phyloP scores from a whole-genome alignment of 2,797 vertebrate genomes.

The Babyrousa celebensis region DNA sequence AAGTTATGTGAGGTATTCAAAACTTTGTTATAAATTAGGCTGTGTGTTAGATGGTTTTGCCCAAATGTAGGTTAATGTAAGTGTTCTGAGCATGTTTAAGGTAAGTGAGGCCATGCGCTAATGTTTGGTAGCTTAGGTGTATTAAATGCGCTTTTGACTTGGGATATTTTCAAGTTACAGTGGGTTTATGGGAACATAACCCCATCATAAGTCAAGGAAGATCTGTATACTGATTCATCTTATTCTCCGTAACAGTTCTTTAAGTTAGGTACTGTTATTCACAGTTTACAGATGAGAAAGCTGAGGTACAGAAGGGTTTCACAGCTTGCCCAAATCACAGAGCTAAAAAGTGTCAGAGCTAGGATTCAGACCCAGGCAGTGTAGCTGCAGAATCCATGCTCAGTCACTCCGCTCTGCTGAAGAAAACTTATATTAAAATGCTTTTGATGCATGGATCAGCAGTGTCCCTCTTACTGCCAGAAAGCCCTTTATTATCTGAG shows the following conservation, averaged over 20 bases:
- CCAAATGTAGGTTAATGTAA: background rate
- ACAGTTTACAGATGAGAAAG: constrained; percentile 53
- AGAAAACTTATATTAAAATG: background rate
- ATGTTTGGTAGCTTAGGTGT: background rate
- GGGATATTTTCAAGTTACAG: background rate
- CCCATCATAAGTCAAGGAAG: background rate
- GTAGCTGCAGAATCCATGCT: constrained; percentile 1
- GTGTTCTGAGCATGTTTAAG: background rate
- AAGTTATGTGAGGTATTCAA: background rate
- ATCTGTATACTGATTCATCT: background rate
- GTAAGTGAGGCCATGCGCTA: background rate
- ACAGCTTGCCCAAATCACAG: constrained; percentile 34
- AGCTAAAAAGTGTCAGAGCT: constrained; percentile 23
- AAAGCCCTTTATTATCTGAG: background rate
- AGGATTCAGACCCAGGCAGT: background rate
- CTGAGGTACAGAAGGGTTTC: background rate
- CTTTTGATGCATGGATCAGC: background rate
- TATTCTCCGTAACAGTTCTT: constrained; percentile 8
- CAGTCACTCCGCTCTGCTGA: background rate
- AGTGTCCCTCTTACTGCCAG: background rate
- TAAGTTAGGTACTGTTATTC: constrained; percentile 2
- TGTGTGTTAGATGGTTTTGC: background rate
- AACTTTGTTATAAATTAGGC: background rate
- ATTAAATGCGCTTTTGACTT: background rate
- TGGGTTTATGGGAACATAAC: background rate